Conservation (phyloP, 2,888 invertebrate species). For the Mesodorylaimus sp. region DNA sequence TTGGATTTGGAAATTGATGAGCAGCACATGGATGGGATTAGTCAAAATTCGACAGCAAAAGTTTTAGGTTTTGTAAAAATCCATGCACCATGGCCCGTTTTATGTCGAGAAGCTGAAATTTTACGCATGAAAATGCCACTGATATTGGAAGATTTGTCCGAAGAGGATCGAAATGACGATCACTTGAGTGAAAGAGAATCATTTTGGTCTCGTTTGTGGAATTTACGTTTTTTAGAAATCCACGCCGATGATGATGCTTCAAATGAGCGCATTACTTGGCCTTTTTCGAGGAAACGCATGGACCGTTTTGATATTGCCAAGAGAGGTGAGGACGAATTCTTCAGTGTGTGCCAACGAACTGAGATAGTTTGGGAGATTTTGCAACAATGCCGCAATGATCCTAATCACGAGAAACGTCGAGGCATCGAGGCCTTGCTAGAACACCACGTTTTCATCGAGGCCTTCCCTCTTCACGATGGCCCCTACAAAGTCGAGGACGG, state of each 20-base stretch:
- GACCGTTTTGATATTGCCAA: background rate
- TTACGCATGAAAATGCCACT: conserved; percentile 7
- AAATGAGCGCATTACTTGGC: conserved; percentile 3
- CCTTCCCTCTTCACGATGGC: conserved; percentile 8
- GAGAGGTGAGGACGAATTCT: background rate
- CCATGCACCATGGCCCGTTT: conserved; percentile 6
- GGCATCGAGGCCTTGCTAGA: conserved; percentile 6
- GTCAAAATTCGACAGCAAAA: too few relatives aligned
- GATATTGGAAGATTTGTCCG: background rate
- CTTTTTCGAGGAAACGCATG: background rate
- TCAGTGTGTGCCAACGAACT: conserved; percentile 5
- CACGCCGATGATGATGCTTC: too few relatives aligned
- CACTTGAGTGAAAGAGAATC: too few relatives aligned
- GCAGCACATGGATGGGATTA: background rate
- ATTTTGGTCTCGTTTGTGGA: too few relatives aligned
- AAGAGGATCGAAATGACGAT: too few relatives aligned
- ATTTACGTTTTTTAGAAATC: too few relatives aligned
- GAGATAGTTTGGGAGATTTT: conserved; percentile 9
- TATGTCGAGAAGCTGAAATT: conserved; percentile 4
- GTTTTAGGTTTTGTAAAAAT: conserved; percentile 1
- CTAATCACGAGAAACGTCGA: background rate
- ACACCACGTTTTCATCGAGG: conserved; percentile 4
- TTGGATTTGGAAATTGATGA: background rate
- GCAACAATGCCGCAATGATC: conserved; percentile 2
- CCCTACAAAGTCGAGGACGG: too few relatives aligned